These are phyloP conservation scores for Mesembrinibis cayennensis DNA, from an alignment of 2,113 vertebrate genomes.

Conservation along the genomic window DNA sequence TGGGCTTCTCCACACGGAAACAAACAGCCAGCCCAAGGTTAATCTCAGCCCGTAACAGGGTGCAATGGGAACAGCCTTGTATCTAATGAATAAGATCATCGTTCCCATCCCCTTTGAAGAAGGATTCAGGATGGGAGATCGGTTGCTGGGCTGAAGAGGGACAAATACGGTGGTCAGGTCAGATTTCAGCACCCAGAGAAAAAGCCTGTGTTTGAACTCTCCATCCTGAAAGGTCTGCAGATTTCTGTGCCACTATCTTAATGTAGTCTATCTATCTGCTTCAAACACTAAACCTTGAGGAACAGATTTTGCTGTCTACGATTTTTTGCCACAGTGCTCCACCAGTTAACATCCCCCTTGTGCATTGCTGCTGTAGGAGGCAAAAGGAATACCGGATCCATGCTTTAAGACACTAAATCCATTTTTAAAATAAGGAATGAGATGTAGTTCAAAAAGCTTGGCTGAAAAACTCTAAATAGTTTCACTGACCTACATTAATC, in stretches of 20 bases:
- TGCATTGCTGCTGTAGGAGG: not conserved
- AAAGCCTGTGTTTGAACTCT: not conserved
- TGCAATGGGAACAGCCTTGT: not conserved
- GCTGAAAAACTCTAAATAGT: not conserved
- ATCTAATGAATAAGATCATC: not conserved
- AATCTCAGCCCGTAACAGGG: not conserved
- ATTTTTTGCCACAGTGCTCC: not conserved
- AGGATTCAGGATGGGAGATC: not conserved
- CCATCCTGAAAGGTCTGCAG: not conserved
- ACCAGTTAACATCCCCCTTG: not conserved
- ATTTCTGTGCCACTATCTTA: not conserved
- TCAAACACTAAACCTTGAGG: not conserved
- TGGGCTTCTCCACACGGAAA: not conserved
- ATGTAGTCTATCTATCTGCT: not conserved
- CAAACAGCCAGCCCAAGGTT: not conserved
- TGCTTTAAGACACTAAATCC: not conserved
- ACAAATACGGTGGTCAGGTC: not conserved
- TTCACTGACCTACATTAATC: constrained; percentile 50
- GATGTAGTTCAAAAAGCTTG: not conserved
- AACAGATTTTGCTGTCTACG: not conserved
- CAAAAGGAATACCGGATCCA: not conserved
- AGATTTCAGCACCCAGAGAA: not conserved
- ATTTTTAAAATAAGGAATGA: not conserved
- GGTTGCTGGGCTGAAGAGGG: not conserved
- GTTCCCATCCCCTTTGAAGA: not conserved